These are phyloP conservation scores for Agraylea sexmaculata DNA, from an alignment of 1,140 invertebrate species.

Conservation along the genomic window DNA sequence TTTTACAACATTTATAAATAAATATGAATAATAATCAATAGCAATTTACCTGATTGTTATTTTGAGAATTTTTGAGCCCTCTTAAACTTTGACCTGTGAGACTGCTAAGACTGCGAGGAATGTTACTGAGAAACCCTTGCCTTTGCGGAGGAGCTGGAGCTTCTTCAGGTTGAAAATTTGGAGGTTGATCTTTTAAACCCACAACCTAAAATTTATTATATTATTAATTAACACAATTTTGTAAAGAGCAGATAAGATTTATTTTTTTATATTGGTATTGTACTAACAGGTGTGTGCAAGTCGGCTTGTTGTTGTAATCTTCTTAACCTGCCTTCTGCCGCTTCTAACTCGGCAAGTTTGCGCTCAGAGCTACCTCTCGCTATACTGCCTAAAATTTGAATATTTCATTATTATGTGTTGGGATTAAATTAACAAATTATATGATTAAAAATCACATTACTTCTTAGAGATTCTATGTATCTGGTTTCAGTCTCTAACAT, in stretches of 20 bases:
- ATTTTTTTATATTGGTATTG: background rate
- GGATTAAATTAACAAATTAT: conserved; percentile 5
- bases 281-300: conserved; percentile 6
- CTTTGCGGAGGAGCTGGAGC: conserved; percentile 10
- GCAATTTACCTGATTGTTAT: no score
- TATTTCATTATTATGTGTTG: conserved; percentile 8
- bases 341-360: conserved; percentile 30
- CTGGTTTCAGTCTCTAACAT: conserved; percentile 72
- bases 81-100: conserved; percentile 35
- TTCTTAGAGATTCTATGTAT: conserved; percentile 57
- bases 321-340: conserved; percentile 28
- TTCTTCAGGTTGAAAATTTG: background rate
- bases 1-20: background rate
- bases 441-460: conserved; percentile 15
- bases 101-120: conserved; percentile 44
- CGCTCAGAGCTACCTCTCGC: conserved; percentile 32
- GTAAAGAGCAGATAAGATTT: background rate
- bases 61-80: conserved; percentile 22
- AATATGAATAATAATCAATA: no score
- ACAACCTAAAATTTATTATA: no score
- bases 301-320: conserved; percentile 33
- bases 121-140: conserved; percentile 36
- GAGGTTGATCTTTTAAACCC: background rate
- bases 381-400: conserved; percentile 28
- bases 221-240: conserved; percentile 1